These are phyloP conservation scores for human (Homo sapiens) DNA, from an alignment of 2,113 vertebrate genomes.

Conservation along the genomic window GRCh38 chr7:114009501-114010000, in stretches of 20 bases:
- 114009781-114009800: not conserved
- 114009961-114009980: not conserved
- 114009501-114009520: not conserved
- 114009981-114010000: not conserved
- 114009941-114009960: not conserved
- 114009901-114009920: not conserved
- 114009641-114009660: not conserved
- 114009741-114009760: not conserved
- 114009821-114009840: not conserved
- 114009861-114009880: not conserved
- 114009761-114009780: not conserved
- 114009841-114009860: not conserved
- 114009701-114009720: not conserved
- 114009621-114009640: not conserved
- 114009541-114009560: not conserved
- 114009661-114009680: not conserved
- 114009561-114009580: not conserved
- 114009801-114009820: not conserved
- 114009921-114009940: not conserved
- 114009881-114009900: not conserved
- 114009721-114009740: not conserved
- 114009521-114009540: not conserved
- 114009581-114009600: not conserved
- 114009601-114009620: not conserved
- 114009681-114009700: not conserved